Base-by-base conservation (phyloP, 2,888 invertebrate species). In the Gibbula magus region DNA sequence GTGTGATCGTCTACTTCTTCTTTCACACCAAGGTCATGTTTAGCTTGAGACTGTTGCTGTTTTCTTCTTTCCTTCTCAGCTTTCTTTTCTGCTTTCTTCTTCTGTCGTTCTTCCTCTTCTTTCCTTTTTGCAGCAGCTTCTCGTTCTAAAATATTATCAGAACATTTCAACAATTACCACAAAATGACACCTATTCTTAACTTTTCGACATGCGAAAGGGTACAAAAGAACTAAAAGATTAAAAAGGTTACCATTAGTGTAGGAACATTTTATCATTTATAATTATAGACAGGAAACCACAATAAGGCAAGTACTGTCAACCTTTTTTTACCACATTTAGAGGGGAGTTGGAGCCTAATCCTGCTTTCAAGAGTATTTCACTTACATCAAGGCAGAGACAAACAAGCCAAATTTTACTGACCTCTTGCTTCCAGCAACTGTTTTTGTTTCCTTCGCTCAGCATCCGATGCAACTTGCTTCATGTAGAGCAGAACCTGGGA, bases 371-470 rank as follows among this genome's bases (percentile, higher is more conserved):
- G n/a, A n/a, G n/a, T n/a, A n/a, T n/a, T n/a, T n/a, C n/a, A n/a
- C n/a, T n/a, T n/a, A n/a, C n/a, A n/a, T n/a, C n/a, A n/a, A n/a
- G n/a, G n/a, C n/a, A n/a, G n/a, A n/a, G n/a, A n/a, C n/a, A n/a
- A n/a, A n/a, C n/a, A n/a, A n/a, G n/a, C n/a, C n/a, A 22, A 52
- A 22, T 51, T 18, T 8, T 22, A 39, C 32, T 20, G 13, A 53
- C 32, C 56, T 61, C 80, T 84, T 29, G 87, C 82, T 77, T 86
- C 53, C 56, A 87, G 82, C 51, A 82, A 80, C 78, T 89, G 89
- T 78, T 83, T 78, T 54, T 88, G 88, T 79, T 83, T 82, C 56
- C 86, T 83, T 73, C 87, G 83, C 66, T 88, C 87, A 67, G 85
- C 80, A 54, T 86, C 83, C n/a, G 83, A 82, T 29, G 86, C 83